Conservation (phyloP, 2,113 vertebrate species). For the Piprites chloris region DNA sequence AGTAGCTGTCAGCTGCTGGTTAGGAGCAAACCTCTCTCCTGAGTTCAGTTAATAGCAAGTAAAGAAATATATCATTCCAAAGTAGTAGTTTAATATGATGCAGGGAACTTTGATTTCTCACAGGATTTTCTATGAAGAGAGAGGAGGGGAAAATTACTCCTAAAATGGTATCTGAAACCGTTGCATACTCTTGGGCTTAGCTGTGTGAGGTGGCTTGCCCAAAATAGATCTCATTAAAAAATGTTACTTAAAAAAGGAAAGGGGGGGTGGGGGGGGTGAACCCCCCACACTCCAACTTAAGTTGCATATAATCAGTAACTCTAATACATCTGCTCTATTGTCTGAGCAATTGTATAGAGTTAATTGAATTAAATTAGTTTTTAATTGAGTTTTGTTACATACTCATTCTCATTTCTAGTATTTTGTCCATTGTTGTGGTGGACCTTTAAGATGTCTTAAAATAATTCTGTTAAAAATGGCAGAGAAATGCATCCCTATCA, state of each 20-base stretch:
- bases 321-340: conserved; percentile 14
- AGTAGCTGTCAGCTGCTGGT: background rate
- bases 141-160: background rate
- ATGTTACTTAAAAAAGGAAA: background rate
- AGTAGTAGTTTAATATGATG: background rate
- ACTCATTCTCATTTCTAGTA: conserved; percentile 18
- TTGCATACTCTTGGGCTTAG: background rate
- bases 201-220: background rate
- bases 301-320: background rate
- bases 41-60: background rate
- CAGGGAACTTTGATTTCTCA: background rate
- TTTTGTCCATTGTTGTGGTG: conserved; percentile 21
- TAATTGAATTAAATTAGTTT: background rate
- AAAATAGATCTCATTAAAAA: background rate
- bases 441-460: conserved; percentile 1
- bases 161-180: background rate
- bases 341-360: conserved; percentile 42
- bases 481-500: conserved; percentile 51
- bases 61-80: background rate
- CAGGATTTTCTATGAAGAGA: background rate
- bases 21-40: background rate
- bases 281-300: background rate
- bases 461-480: conserved; percentile 43
- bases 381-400: background rate
- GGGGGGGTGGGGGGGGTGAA: accelerated